Base-by-base conservation (phyloP, 2,113 vertebrate species). In the Sinosuthora webbiana region DNA sequence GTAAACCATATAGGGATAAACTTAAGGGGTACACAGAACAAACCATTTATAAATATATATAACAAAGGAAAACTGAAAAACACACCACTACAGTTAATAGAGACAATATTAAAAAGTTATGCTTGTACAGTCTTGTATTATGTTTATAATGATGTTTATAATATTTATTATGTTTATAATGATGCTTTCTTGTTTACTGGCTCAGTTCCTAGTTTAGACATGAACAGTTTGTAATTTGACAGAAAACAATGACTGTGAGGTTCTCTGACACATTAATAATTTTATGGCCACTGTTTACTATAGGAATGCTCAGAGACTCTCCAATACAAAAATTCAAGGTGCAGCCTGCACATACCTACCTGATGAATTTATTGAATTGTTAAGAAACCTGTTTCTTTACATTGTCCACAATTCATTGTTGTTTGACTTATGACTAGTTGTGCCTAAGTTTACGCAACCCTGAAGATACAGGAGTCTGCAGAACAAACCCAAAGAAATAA, bases 321-420 rank as follows among this genome's bases (percentile, higher is more conserved):
- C 13, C 13, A 64, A 24, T 27, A 79, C 12, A 63, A 75, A 75
- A 45, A 69, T 14, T 60, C 22, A 63, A 41, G 10, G 2, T 62
- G 4, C 1, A 1, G 3, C 15, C 13, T 67, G 10, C 18, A 59
- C 1, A 0, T 27, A 27, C 1, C 1, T 60, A 33, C 10, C 10
- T 7, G 21, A 47, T 47, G n/a, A 0, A 80, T 47, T 35, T 68
- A 23, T 37, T 55, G 18, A 73, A 56, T 28, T 64, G 3, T 20
- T 74, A 53, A 83, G 20, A 53, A 55, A 49, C 23, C 0, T 45
- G 1, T 28, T 81, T 74, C 13, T 87, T 78, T 77, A 49, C 7
- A 16, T 30, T 55, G 13, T 15, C 7, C 2, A 1, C 23, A 30
- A 4, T 47, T 69, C 21, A 3, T 23, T 74, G 9, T 4, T 68